These are phyloP conservation scores for Mugil cephalus DNA, from an alignment of 2,113 vertebrate genomes.

Conservation along the genomic window DNA sequence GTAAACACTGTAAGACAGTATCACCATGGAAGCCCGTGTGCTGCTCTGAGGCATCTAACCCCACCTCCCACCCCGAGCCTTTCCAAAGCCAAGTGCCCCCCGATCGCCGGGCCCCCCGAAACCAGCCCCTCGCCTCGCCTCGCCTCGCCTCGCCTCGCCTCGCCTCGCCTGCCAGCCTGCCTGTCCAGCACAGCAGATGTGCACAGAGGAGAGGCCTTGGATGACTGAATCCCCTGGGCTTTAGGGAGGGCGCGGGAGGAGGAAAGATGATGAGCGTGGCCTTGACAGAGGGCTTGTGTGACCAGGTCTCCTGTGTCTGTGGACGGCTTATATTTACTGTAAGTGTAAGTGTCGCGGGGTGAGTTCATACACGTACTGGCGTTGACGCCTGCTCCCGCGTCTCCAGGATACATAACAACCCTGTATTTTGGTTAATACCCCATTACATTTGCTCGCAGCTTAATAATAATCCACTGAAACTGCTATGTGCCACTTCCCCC, in stretches of 20 bases:
- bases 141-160: constrained; percentile 66
- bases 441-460: no score
- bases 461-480: no score
- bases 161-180: constrained; percentile 62
- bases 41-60: constrained; percentile 80
- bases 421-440: no score
- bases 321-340: constrained; percentile 32
- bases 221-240: constrained; percentile 73
- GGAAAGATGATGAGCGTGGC: constrained; percentile 57
- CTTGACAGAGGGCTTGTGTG: constrained; percentile 62
- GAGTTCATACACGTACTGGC: background rate
- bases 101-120: constrained; percentile 60
- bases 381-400: background rate
- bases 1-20: constrained; percentile 84
- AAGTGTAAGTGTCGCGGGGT: constrained; percentile 20
- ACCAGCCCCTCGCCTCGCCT: constrained; percentile 60
- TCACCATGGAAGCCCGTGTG: constrained; percentile 82
- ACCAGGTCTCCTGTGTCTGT: constrained; percentile 45
- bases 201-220: constrained; percentile 78
- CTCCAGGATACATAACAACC: background rate
- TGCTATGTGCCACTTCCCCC: no score
- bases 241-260: constrained; percentile 46
- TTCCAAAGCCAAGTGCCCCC: constrained; percentile 76
- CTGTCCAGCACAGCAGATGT: constrained; percentile 84
- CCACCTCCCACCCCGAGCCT: constrained; percentile 46